These are phyloP conservation scores for Anolis apletophallus DNA, from an alignment of 2,797 vertebrate genomes.

Conservation along the genomic window DNA sequence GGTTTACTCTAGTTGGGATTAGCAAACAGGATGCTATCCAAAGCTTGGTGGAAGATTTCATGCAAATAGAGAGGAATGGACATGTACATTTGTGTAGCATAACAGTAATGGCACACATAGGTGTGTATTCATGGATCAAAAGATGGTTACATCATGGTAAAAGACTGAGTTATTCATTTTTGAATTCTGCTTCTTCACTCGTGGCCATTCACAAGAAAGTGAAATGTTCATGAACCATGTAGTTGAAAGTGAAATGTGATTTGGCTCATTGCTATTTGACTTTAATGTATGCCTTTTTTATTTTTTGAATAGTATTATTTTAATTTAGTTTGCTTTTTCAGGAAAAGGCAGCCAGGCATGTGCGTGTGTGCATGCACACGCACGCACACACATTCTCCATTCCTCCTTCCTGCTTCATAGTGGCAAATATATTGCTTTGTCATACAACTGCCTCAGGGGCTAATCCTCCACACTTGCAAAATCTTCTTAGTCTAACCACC, in stretches of 20 bases:
- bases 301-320: background rate
- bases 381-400: background rate
- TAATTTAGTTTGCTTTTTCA: background rate
- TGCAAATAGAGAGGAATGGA: too few relatives aligned
- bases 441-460: conserved; percentile 71
- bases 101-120: background rate
- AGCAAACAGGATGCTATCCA: too few relatives aligned
- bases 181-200: background rate
- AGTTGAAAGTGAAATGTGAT: background rate
- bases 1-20: too few relatives aligned
- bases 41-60: too few relatives aligned
- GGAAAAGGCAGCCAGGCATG: background rate
- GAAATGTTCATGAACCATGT: background rate
- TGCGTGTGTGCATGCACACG: background rate
- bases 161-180: background rate
- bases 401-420: background rate
- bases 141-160: background rate
- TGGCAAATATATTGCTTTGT: conserved; percentile 70
- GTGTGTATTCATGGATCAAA: background rate
- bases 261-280: background rate
- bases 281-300: background rate
- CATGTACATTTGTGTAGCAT: too few relatives aligned
- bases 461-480: conserved; percentile 81
- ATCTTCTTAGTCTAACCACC: conserved; percentile 81
- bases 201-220: background rate